Evolutionary conservation across 2,113 vertebrate genomes (phyloP).

Genomic region (Meriones unguiculatus): DNA sequence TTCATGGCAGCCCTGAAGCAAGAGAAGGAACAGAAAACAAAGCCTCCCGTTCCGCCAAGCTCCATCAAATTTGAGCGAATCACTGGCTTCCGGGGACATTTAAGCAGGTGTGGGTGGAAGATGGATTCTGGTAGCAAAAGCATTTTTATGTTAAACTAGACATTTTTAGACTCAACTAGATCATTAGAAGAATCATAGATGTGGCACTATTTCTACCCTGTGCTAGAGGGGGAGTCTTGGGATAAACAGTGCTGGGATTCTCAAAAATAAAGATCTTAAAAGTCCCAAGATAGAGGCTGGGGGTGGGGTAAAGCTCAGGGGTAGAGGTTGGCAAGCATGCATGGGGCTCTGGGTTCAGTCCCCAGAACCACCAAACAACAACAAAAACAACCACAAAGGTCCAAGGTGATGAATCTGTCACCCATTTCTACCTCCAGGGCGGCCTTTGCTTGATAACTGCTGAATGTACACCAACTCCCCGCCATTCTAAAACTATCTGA

Average conservation of each 20-base stretch:
- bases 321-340: neutral
- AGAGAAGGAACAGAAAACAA: neutral
- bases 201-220: neutral
- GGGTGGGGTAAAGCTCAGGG: neutral
- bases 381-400: neutral
- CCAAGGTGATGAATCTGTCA: neutral
- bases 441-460: neutral
- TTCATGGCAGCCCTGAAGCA: neutral
- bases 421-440: neutral
- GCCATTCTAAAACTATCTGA: neutral
- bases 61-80: neutral
- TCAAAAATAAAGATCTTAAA: neutral
- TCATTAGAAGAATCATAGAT: conserved; percentile 4
- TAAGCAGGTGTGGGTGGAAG: too few species aligned
- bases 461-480: neutral
- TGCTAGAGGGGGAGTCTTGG: neutral
- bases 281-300: neutral
- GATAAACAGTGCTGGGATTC: neutral
- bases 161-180: neutral
- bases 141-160: neutral
- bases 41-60: neutral
- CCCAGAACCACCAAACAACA: neutral
- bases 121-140: neutral
- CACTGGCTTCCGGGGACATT: neutral
- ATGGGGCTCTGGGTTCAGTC: neutral